Evolutionary conservation across 1,140 invertebrate genomes (phyloP).

Genomic region (Potamilus streckersoni): DNA sequence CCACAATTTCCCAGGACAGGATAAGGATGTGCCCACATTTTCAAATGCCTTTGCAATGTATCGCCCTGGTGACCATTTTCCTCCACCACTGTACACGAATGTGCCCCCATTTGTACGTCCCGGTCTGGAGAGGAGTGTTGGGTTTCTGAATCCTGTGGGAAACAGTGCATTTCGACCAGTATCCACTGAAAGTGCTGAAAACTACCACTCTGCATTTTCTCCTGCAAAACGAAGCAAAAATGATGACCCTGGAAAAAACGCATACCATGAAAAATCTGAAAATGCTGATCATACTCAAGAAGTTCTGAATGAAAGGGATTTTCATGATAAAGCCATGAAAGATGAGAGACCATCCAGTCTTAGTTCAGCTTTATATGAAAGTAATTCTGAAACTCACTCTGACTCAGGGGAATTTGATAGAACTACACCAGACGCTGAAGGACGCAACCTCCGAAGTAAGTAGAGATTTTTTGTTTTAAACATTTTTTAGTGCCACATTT

Average conservation of each 20-base stretch:
- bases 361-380: conserved; percentile 54
- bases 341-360: conserved; percentile 60
- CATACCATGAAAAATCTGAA: neutral
- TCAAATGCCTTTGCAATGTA: conserved; percentile 56
- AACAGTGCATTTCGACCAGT: conserved; percentile 61
- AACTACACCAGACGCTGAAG: conserved; percentile 61
- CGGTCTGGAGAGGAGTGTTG: conserved; percentile 39
- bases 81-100: conserved; percentile 57
- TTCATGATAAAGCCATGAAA: conserved; percentile 34
- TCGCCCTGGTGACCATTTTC: conserved; percentile 56
- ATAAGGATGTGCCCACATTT: conserved; percentile 52
- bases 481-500: too few species aligned
- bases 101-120: conserved; percentile 56
- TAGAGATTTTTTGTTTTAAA: conserved; percentile 4
- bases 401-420: conserved; percentile 57
- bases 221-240: conserved; percentile 58
- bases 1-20: conserved; percentile 50
- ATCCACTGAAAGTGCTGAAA: conserved; percentile 42
- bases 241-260: conserved; percentile 42
- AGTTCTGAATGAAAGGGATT: neutral
- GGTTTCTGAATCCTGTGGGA: conserved; percentile 50
- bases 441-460: conserved; percentile 61
- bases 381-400: conserved; percentile 58
- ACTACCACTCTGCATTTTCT: conserved; percentile 63
- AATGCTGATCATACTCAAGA: neutral